A percentile compares a stretch with the other conserved stretches of the same genome.
Conservation (phyloP, 2,113 vertebrate genomes). For the Vombatus ursinus region DNA sequence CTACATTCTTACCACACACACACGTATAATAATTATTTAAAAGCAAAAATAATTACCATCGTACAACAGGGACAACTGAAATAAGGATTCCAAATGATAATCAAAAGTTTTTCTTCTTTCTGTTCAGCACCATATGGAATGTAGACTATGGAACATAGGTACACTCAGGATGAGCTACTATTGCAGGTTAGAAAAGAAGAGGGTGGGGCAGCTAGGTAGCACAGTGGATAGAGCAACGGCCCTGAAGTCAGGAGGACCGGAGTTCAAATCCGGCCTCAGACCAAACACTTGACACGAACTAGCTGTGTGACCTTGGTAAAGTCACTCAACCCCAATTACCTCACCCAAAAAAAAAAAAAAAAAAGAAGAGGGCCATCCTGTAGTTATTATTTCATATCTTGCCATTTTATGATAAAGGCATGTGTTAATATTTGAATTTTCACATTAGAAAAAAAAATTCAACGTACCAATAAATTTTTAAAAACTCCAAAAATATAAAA, state of each 20-base stretch:
- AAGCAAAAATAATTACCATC: neutral
- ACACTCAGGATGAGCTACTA: neutral
- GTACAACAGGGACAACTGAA: neutral
- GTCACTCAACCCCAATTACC: too few species aligned
- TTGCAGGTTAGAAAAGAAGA: neutral
- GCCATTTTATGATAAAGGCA: neutral
- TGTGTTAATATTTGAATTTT: slow-evolving; percentile 39
- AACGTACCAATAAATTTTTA: slow-evolving; percentile 1
- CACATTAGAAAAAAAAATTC: slow-evolving; percentile 16
- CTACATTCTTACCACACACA: neutral
- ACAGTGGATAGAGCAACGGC: too few species aligned
- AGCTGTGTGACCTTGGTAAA: too few species aligned
- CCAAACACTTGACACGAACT: too few species aligned
- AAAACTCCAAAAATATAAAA: neutral
- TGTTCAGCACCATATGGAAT: neutral
- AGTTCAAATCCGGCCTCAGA: too few species aligned
- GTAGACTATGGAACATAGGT: neutral
- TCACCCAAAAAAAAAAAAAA: too few species aligned
- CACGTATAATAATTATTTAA: neutral
- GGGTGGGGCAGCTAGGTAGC: too few species aligned
- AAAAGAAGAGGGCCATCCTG: neutral
- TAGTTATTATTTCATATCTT: neutral
- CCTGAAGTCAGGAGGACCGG: too few species aligned
- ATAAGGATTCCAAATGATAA: neutral
- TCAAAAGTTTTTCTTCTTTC: neutral